Evolutionary conservation across 2,113 vertebrate species (phyloP).

Genomic region (Isichthys henryi): DNA sequence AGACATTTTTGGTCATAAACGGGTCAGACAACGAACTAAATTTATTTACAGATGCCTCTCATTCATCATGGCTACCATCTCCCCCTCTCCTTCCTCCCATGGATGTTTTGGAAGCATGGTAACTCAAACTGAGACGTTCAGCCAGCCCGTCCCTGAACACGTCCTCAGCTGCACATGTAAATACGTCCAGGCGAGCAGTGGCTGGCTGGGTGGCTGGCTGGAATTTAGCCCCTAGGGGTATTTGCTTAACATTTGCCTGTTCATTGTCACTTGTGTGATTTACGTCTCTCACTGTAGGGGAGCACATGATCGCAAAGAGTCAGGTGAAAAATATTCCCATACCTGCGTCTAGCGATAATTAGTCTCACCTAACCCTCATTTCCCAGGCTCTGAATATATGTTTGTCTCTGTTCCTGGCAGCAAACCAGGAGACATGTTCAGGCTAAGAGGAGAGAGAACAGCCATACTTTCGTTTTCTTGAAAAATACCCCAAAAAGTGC

Average conservation of each 20-base stretch:
- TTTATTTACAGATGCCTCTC: background rate
- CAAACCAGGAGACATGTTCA: background rate
- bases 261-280: background rate
- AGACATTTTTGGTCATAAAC: background rate
- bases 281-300: background rate
- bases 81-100: background rate
- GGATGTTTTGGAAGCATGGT: background rate
- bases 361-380: background rate
- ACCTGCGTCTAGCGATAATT: background rate
- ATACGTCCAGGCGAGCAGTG: background rate
- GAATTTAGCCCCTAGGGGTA: background rate
- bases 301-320: background rate
- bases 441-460: background rate
- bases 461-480: background rate
- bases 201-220: too few relatives aligned
- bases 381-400: background rate
- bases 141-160: background rate
- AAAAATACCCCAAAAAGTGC: background rate
- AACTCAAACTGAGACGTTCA: background rate
- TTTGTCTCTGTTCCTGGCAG: background rate
- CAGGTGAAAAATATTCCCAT: background rate
- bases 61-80: background rate
- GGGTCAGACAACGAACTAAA: background rate
- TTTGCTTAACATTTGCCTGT: background rate
- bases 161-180: background rate